Evolutionary conservation across 2,888 invertebrate species (phyloP), one percentile per base, ranked within the genome.

Genomic region (Eupithecia centaureata): DNA sequence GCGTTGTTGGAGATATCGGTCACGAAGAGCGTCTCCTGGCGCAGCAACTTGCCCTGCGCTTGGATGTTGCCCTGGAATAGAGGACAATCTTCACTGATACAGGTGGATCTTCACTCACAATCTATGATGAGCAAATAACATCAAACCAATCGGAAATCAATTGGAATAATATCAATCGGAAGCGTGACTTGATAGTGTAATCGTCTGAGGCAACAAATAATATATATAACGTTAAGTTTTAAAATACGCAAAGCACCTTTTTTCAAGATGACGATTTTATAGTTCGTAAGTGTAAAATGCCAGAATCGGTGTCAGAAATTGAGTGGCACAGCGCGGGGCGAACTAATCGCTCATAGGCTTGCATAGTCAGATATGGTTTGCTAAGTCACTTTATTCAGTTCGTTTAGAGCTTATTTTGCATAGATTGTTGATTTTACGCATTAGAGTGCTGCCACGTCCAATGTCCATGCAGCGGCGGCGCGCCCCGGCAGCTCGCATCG

Each of bases 11-110:
- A 94, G 73, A 94, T 90, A 79, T 97, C 97, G 0, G 95, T 94
- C 78, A 97, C 97, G 61, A 94, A 86, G 74, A 98, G 92, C 28
- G 96, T 94, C 63, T 97, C 98, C 83, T 98, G 98, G 69, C 98
- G 94, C 71, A 99, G 92, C 71, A 99, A 94, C 90, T 98, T 98
- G 68, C 99, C 99, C 91, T 99, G 99, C 52, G 98, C 97, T 59
- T 98, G 98, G 77, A 99, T 98, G 93, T 99, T 99, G 63, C 99
- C 98, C 96, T 98, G 91, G 60, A 94, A 92, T 30, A 57, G 32
- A 57, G 5, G 32, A 57, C 4, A 57, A 22, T 18, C 52, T 52
- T 27, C 52, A 52, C 15, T 52, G 27, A 22, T 10, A 42, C 42
- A 18, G 18, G 42, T 2, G 42, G 18, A 2, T 10, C 42, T 42